Evolutionary conservation across 92 coral and sea anemone genomes (phyloP).

Genomic region (Plumapathes pennacea): DNA sequence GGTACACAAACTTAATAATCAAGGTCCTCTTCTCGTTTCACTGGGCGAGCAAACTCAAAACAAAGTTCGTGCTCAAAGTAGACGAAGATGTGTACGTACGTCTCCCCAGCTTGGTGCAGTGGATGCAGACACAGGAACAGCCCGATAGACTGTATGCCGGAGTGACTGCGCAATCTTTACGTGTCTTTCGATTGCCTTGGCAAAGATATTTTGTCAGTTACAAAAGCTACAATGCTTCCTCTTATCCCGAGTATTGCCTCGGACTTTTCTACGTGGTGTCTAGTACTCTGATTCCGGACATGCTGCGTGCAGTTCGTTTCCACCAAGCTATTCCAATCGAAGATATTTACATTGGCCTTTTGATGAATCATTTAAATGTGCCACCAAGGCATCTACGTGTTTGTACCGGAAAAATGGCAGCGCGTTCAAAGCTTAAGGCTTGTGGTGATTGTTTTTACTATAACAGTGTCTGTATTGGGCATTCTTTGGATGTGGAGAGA

Average conservation of each 20-base stretch:
- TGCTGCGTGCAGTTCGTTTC: background rate
- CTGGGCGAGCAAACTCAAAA: conserved; percentile 2
- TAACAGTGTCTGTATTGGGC: background rate
- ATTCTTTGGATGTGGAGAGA: background rate
- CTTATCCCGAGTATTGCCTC: conserved; percentile 1
- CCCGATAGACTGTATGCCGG: conserved; percentile 14
- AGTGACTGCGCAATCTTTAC: background rate
- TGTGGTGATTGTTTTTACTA: background rate
- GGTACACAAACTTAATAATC: conserved; percentile 11
- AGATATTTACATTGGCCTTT: conserved; percentile 3
- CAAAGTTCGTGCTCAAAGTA: conserved; percentile 3
- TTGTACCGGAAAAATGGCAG: background rate
- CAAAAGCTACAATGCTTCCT: background rate
- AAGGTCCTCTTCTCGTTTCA: background rate
- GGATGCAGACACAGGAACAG: conserved; percentile 2
- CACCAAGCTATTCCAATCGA: conserved; percentile 4
- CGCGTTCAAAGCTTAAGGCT: background rate
- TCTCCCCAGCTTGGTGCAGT: background rate
- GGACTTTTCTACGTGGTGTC: conserved; percentile 10
- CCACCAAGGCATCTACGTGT: background rate
- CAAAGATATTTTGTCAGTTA: background rate
- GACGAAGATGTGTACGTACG: conserved; percentile 19
- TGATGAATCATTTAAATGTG: background rate
- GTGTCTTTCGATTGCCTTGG: background rate
- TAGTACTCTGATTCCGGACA: background rate